Percentiles rank a stretch among this genome's conserved stretches.
Conservation (phyloP, 1,140 invertebrate species). For the Caenorhabditis latens region DNA sequence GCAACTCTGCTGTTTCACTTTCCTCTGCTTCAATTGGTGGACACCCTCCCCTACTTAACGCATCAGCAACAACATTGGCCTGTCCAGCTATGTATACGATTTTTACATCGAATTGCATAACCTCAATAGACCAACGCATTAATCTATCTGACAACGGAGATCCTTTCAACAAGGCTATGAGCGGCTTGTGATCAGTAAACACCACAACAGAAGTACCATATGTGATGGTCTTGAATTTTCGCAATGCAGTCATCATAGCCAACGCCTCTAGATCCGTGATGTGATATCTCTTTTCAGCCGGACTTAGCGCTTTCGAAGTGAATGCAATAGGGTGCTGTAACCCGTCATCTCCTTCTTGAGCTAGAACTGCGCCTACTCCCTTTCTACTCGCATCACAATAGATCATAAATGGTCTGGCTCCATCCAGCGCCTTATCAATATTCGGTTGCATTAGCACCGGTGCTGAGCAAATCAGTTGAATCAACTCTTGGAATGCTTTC, state of each 20-base stretch:
- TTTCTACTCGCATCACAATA: conserved; percentile 65
- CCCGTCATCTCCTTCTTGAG: conserved; percentile 61
- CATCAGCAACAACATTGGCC: background rate
- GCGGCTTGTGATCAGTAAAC: background rate
- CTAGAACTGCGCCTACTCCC: conserved; percentile 63
- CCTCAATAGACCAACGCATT: background rate
- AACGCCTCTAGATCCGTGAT: conserved; percentile 60
- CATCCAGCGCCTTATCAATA: conserved; percentile 9
- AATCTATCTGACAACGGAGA: background rate
- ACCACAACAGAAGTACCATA: background rate
- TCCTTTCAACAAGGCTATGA: background rate
- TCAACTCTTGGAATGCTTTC: conserved; percentile 62
- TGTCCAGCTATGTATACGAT: background rate
- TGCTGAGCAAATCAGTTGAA: conserved; percentile 39
- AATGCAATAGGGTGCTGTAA: conserved; percentile 61
- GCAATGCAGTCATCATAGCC: conserved; percentile 15
- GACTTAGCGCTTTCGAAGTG: conserved; percentile 56
- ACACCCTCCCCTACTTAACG: background rate
- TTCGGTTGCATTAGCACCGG: conserved; percentile 67
- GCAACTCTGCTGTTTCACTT: background rate
- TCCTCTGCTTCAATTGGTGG: background rate
- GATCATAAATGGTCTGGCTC: conserved; percentile 62
- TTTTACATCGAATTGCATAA: background rate
- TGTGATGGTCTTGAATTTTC: conserved; percentile 25
- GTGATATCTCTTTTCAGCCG: conserved; percentile 60